phyloP scores from a whole-genome alignment of 2,113 vertebrate genomes.

The Physeter macrocephalus region DNA sequence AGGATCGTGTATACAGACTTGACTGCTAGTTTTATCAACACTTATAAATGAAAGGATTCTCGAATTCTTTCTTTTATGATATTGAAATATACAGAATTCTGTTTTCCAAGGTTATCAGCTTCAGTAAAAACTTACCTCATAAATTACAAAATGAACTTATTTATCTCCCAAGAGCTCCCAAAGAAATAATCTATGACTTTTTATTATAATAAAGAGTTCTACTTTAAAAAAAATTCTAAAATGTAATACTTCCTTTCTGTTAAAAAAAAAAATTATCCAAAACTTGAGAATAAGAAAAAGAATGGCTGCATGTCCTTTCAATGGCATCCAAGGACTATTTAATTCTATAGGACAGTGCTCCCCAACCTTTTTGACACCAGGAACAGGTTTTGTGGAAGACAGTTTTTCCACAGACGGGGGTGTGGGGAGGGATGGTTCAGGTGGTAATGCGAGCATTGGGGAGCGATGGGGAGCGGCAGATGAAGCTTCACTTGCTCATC shows the following conservation, averaged over 20 bases:
- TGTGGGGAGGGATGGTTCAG: too few relatives aligned
- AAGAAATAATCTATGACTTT: background rate
- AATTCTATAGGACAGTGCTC: background rate
- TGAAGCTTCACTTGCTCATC: too few relatives aligned
- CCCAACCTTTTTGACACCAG: too few relatives aligned
- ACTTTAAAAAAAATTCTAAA: background rate
- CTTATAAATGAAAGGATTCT: background rate
- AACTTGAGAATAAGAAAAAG: constrained; percentile 1
- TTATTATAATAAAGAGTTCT: background rate
- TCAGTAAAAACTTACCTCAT: background rate
- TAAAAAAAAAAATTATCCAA: background rate
- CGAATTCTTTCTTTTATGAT: background rate
- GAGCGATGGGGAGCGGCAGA: too few relatives aligned
- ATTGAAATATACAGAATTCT: background rate
- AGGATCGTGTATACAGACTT: background rate
- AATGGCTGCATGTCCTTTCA: background rate
- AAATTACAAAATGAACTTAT: constrained; percentile 1
- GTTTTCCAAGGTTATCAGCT: background rate
- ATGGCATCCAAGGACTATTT: background rate
- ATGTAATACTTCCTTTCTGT: background rate
- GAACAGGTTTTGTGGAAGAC: too few relatives aligned
- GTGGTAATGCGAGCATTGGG: too few relatives aligned
- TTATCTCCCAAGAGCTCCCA: background rate
- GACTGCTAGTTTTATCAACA: constrained; percentile 28
- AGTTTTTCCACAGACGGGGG: too few relatives aligned